phyloP scores from a whole-genome alignment of 2,797 vertebrate genomes.

The Antrozous pallidus region DNA sequence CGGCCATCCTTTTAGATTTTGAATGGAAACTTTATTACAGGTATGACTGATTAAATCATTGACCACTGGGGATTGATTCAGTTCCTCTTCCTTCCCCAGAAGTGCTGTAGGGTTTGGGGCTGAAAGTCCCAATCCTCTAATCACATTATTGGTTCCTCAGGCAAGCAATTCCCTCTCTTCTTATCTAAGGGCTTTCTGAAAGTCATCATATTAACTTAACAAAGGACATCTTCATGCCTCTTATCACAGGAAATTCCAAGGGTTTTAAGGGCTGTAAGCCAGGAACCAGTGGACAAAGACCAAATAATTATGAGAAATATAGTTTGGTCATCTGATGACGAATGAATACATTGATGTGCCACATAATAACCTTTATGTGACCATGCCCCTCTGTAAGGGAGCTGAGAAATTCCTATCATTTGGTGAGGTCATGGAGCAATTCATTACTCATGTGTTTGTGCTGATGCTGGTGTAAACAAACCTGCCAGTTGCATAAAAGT shows the following conservation, averaged over 20 bases:
- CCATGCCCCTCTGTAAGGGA: not conserved
- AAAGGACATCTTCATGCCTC: not conserved
- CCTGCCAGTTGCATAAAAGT: not conserved
- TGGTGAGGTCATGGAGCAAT: not conserved
- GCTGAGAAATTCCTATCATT: not conserved
- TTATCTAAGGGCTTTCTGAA: not conserved
- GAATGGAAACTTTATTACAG: not conserved
- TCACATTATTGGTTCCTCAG: not conserved
- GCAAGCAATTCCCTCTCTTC: not conserved
- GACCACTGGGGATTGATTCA: not conserved
- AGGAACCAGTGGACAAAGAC: not conserved
- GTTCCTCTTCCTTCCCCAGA: not conserved
- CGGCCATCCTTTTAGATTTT: not conserved
- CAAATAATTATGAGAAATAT: not conserved
- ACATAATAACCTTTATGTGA: not conserved
- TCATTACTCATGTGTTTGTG: not conserved
- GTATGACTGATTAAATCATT: not conserved
- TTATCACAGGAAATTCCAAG: not conserved
- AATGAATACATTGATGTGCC: not conserved
- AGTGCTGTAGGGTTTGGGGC: not conserved
- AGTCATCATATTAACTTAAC: not conserved
- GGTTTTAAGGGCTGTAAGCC: not conserved
- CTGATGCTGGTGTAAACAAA: not conserved
- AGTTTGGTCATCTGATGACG: not conserved
- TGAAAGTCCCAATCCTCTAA: not conserved